Base-by-base conservation (phyloP, 2,888 invertebrate species). In the Nomada ferruginata region DNA sequence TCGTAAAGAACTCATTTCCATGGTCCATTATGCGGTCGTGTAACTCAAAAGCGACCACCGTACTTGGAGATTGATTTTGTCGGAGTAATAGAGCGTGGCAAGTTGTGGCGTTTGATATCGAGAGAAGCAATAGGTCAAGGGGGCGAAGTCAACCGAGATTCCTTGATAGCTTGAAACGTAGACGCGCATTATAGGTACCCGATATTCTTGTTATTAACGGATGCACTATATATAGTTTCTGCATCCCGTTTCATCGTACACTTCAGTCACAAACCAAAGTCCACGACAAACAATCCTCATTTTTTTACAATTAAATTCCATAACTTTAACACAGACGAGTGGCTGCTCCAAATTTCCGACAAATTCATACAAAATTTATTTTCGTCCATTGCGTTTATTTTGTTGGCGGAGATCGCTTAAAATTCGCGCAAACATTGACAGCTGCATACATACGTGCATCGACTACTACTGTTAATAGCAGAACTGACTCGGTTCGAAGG, bases 401-500 rank as follows among this genome's bases (percentile, higher is more conserved):
- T 36, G 36, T 36, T 36, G 36, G 36, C 1, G 7, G 7, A 5
- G 7, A 44, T 10, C 26, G 29, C 20, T 42, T 60, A 18, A n/a
- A 50, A 50, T 26, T 47, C 26, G 59, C 65, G 36, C 65, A 70
- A 85, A 68, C 66, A 7, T 36, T 29, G 5, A 29, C 36, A 36
- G 7, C 36, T 29, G 7, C 29, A 29, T 86, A 86, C 85, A 84
- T 84, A 88, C 83, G 82, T 66, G 79, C 69, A 73, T 59, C 76
- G 61, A 79, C 76, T 72, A 57, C 76, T 76, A 79, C 29, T 29
- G 29, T 29, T 29, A 29, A 29, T 29, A 65, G 79, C 57, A 78
- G 82, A 72, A 77, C 77, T 20, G 72, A 74, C 76, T 84, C 80
- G 86, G 90, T 89, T 89, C 82, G 75, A 86, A 83, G 77, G 90